Conservation (phyloP, 2,797 vertebrate species). For the Poecilia gillii region DNA sequence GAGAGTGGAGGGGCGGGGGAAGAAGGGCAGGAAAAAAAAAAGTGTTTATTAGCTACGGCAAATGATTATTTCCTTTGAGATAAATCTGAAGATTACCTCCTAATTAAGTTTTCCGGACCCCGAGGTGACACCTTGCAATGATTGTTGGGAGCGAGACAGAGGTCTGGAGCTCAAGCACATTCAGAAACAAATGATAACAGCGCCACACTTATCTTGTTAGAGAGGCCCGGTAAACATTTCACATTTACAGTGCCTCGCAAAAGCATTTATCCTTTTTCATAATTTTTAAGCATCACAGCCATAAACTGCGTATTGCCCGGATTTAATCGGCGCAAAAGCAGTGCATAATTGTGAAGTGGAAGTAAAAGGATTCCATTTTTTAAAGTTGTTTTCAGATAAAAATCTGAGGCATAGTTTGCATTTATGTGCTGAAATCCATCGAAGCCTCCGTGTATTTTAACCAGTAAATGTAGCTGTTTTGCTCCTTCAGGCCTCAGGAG, state of each 20-base stretch:
- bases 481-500: not conserved
- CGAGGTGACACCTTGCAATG: conserved; percentile 18
- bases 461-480: not conserved
- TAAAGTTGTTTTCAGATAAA: not conserved
- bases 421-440: not conserved
- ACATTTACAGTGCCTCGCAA: conserved; percentile 1
- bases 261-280: not conserved
- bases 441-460: not conserved
- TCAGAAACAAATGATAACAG: not conserved
- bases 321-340: not conserved
- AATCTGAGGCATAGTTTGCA: not conserved
- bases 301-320: not conserved
- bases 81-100: conserved; percentile 40
- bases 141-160: conserved; percentile 9
- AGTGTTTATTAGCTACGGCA: conserved; percentile 25
- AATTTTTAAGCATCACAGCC: not conserved
- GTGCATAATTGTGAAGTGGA: not conserved
- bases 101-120: conserved; percentile 38
- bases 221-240: conserved; percentile 1
- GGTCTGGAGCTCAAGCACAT: not conserved
- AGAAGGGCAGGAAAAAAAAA: not conserved
- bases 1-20: not conserved
- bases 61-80: conserved; percentile 38
- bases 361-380: not conserved
- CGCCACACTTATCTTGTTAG: conserved; percentile 1